These are phyloP conservation scores for Sicus ferrugineus DNA, from an alignment of 2,888 invertebrate species.

Conservation along the genomic window DNA sequence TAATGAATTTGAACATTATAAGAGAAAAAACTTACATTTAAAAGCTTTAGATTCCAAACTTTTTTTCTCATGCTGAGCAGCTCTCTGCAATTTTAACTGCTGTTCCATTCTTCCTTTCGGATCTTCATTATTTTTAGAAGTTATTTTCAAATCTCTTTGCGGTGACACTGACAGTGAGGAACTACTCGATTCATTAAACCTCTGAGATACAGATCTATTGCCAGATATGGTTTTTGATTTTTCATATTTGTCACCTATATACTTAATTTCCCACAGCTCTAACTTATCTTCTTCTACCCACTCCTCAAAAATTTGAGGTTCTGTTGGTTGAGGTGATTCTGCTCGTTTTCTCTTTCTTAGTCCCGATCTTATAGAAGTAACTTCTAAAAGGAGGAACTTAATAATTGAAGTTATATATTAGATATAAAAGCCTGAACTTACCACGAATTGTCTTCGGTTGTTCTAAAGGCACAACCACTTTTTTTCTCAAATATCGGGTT, in stretches of 20 bases:
- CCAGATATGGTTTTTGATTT: constrained; percentile 64
- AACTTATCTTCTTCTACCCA: constrained; percentile 97
- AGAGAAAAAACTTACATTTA: constrained; percentile 44
- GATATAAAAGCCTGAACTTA: constrained; percentile 53
- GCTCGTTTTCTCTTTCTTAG: constrained; percentile 90
- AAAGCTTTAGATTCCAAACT: constrained; percentile 70
- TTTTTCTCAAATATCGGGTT: constrained; percentile 91
- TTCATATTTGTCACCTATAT: constrained; percentile 84
- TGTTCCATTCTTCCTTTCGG: constrained; percentile 92
- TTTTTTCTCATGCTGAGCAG: constrained; percentile 88
- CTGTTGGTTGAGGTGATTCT: constrained; percentile 92
- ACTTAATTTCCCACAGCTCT: constrained; percentile 95
- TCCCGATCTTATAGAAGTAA: constrained; percentile 93
- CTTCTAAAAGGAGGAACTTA: constrained; percentile 69
- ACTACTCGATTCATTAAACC: constrained; percentile 66
- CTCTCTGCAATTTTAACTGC: constrained; percentile 85
- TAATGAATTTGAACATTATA: background rate
- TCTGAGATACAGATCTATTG: constrained; percentile 72
- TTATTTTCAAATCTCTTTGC: constrained; percentile 55
- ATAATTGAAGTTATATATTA: constrained; percentile 17
- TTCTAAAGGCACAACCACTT: constrained; percentile 93
- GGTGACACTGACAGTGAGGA: constrained; percentile 47
- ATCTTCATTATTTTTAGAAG: constrained; percentile 68
- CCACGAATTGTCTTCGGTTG: constrained; percentile 89
- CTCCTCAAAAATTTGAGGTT: constrained; percentile 92